These are phyloP conservation scores for Atta colombica DNA, from an alignment of 1,140 invertebrate genomes.

Conservation along the genomic window DNA sequence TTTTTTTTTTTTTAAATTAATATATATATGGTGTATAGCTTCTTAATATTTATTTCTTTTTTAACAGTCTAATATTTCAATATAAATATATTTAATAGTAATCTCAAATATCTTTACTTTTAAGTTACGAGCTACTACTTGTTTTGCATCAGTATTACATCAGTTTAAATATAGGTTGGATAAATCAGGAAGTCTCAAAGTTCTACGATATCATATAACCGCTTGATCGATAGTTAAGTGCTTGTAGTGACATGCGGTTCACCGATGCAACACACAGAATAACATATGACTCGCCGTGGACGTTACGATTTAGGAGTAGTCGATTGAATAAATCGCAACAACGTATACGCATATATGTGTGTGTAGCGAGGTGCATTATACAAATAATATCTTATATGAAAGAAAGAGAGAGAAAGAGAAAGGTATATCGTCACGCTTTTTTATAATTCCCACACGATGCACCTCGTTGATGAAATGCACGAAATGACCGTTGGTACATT, in stretches of 20 bases:
- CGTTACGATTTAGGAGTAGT: slow-evolving; percentile 30
- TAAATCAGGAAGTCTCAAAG: slow-evolving; percentile 42
- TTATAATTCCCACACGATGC: slow-evolving; percentile 1
- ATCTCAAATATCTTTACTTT: background rate
- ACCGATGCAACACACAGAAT: slow-evolving; percentile 23
- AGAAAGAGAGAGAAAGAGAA: slow-evolving; percentile 7
- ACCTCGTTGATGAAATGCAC: slow-evolving; percentile 15
- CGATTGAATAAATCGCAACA: slow-evolving; percentile 6
- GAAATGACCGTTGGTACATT: slow-evolving; percentile 3
- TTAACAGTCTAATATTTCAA: background rate
- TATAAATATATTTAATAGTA: background rate
- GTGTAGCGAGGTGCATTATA: slow-evolving; percentile 2
- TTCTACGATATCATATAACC: slow-evolving; percentile 44
- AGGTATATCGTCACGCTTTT: background rate
- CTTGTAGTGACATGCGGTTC: slow-evolving; percentile 52
- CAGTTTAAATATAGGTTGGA: background rate
- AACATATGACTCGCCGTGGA: slow-evolving; percentile 21
- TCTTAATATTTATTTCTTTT: slow-evolving; percentile 2
- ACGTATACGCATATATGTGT: background rate
- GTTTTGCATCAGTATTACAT: background rate
- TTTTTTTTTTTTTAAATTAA: background rate
- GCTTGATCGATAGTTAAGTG: slow-evolving; percentile 67
- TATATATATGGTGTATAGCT: background rate
- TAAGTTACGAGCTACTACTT: background rate
- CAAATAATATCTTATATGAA: slow-evolving; percentile 29